Percentiles rank a stretch among this genome's conserved stretches.
phyloP scores from a whole-genome alignment of 2,797 vertebrate genomes.

The Rallus crepitans region DNA sequence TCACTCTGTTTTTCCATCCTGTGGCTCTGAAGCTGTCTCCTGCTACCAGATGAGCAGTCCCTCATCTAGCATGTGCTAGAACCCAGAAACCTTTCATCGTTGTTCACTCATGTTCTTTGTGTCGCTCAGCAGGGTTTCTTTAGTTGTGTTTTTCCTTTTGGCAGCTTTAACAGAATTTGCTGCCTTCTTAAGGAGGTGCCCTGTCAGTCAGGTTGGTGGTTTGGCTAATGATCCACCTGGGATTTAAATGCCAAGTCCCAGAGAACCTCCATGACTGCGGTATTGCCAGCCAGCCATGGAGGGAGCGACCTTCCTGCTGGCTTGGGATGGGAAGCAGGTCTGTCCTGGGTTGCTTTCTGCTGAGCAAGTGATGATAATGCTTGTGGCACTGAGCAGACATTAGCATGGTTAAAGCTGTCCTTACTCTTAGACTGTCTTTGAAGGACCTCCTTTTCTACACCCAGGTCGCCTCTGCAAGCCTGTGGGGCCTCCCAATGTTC shows the following conservation, averaged over 20 bases:
- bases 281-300: neutral
- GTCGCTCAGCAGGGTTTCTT: neutral
- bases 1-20: neutral
- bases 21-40: slow-evolving; percentile 45
- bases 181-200: neutral
- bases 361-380: neutral
- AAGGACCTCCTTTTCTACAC: neutral
- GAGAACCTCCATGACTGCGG: neutral
- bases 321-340: neutral
- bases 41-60: slow-evolving; percentile 10
- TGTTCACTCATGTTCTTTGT: neutral
- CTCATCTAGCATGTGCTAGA: neutral
- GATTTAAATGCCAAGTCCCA: neutral
- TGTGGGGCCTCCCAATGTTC: neutral
- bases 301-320: neutral
- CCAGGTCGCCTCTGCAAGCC: neutral
- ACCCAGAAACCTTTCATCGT: neutral
- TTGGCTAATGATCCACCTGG: neutral
- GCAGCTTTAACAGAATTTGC: neutral
- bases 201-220: neutral
- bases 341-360: neutral
- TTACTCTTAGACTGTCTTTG: neutral
- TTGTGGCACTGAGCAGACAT: neutral
- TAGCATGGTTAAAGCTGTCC: neutral
- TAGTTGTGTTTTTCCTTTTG: neutral